A percentile compares a stretch with the other conserved stretches of the same genome.
Conservation (phyloP, 2,113 vertebrate species). For the Melozone crissalis region DNA sequence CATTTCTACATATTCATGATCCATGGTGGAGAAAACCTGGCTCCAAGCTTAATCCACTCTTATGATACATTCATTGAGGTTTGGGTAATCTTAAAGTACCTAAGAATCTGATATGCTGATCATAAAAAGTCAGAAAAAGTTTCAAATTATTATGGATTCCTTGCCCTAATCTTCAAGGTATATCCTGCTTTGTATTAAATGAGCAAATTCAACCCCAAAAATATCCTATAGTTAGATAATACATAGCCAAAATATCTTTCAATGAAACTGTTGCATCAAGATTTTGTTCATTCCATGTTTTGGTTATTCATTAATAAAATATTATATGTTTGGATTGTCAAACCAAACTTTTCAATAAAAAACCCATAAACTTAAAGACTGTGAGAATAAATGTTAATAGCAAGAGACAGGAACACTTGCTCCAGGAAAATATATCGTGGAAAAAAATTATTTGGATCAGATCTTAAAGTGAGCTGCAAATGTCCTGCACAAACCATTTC, state of each 20-base stretch:
- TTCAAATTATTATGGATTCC: background rate
- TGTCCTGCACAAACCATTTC: background rate
- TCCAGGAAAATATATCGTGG: background rate
- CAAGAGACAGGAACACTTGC: background rate
- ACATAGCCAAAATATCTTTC: background rate
- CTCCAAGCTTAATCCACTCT: background rate
- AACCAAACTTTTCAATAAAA: background rate
- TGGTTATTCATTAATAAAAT: background rate
- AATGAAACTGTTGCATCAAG: background rate
- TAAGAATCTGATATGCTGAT: background rate
- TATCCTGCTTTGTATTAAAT: background rate
- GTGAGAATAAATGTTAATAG: background rate
- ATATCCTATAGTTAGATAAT: background rate
- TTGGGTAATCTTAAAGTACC: background rate
- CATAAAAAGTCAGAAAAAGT: background rate
- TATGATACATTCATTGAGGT: background rate
- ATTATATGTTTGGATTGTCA: background rate
- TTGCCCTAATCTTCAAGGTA: background rate
- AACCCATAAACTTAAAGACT: background rate
- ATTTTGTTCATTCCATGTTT: background rate
- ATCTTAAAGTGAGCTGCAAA: background rate
- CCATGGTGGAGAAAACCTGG: background rate
- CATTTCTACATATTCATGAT: background rate
- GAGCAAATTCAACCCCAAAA: background rate
- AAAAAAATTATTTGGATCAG: background rate